Evolutionary conservation across 2,113 vertebrate genomes (phyloP).

Genomic region (Orthonyx spaldingii): DNA sequence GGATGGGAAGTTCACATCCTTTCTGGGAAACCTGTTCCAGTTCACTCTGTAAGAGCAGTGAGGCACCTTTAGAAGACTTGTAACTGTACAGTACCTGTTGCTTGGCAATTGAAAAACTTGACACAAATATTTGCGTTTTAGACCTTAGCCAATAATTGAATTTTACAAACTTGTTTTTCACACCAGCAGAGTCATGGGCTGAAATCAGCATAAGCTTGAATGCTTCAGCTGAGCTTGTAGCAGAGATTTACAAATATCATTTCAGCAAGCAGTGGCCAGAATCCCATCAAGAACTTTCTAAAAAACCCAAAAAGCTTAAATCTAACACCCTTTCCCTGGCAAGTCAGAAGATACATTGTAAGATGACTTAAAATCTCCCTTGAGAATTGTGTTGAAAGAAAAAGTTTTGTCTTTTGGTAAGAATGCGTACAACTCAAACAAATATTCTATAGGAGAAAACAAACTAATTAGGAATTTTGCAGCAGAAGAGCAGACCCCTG

Average conservation of each 20-base stretch:
- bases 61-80: background rate
- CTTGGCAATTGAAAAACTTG: background rate
- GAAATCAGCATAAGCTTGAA: constrained; percentile 34
- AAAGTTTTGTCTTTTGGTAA: background rate
- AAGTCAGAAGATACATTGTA: background rate
- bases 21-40: background rate
- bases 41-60: background rate
- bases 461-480: constrained; percentile 22
- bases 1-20: background rate
- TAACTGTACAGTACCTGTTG: background rate
- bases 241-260: constrained; percentile 29
- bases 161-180: background rate
- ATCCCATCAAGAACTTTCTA: background rate
- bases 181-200: background rate
- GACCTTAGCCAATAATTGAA: background rate
- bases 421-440: background rate
- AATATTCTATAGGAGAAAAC: background rate
- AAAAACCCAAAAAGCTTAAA: background rate
- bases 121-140: constrained; percentile 36
- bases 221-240: constrained; percentile 28
- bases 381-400: background rate
- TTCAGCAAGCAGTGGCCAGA: background rate
- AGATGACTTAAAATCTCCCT: background rate
- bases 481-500: background rate
- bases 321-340: accelerated